Conservation (phyloP, 2,113 vertebrate genomes). For the Prinia subflava region DNA sequence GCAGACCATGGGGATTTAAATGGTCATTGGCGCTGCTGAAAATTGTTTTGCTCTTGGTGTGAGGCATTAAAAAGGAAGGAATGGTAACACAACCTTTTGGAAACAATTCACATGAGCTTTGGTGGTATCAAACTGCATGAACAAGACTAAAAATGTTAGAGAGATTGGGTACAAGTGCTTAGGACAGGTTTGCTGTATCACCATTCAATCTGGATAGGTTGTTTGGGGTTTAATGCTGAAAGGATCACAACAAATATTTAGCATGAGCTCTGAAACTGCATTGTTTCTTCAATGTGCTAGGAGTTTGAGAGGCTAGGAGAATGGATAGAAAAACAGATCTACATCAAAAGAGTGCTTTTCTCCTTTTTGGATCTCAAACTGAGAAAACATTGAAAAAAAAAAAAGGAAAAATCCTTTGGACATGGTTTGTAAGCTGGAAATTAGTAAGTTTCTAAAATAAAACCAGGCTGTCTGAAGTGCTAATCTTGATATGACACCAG, state of each 20-base stretch:
- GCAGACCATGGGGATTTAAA: neutral
- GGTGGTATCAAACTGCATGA: neutral
- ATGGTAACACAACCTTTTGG: neutral
- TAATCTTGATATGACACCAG: neutral
- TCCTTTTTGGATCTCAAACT: neutral
- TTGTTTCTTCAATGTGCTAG: neutral
- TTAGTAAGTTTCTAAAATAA: neutral
- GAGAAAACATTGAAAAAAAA: neutral
- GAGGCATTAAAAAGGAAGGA: neutral
- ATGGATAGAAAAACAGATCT: neutral
- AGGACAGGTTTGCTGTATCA: neutral
- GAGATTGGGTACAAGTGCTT: neutral
- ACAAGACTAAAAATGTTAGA: neutral
- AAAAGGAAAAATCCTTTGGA: neutral
- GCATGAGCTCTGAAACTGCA: neutral
- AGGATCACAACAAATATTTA: neutral
- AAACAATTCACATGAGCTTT: neutral
- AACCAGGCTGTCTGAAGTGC: neutral
- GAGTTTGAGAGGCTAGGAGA: neutral
- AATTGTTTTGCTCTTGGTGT: neutral
- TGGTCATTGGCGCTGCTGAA: too few species aligned
- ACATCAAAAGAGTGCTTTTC: neutral
- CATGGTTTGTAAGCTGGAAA: neutral
- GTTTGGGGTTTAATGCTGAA: neutral
- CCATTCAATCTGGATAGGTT: neutral